These are phyloP conservation scores for Chouioia cunea DNA, from an alignment of 2,888 invertebrate species.

Conservation along the genomic window DNA sequence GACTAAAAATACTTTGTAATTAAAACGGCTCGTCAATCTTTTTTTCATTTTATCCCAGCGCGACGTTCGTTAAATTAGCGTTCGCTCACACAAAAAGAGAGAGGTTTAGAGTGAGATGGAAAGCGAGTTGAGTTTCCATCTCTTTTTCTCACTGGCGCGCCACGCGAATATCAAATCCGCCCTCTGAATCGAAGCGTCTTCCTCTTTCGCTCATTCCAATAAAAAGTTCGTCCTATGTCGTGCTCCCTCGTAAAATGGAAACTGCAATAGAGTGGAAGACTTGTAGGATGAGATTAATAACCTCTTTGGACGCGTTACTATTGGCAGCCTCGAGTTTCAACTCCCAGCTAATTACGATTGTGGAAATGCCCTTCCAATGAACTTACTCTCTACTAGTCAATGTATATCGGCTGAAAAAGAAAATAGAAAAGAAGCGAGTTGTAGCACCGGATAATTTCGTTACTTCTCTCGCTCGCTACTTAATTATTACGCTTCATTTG, in stretches of 20 bases:
- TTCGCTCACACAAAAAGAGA: not conserved
- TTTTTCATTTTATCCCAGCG: conserved; percentile 7
- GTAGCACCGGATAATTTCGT: too few relatives aligned
- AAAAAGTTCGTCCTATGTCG: conserved; percentile 2
- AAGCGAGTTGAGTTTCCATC: not conserved
- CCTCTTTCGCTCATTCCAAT: conserved; percentile 17
- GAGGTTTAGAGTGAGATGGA: not conserved
- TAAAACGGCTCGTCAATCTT: conserved; percentile 39
- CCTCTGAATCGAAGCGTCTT: conserved; percentile 16
- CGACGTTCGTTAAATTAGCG: conserved; percentile 37
- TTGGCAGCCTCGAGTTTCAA: conserved; percentile 9
- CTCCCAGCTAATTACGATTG: conserved; percentile 40
- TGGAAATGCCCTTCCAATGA: conserved; percentile 35
- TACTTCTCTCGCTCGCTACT: too few relatives aligned
- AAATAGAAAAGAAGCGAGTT: conserved; percentile 23
- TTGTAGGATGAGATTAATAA: conserved; percentile 20
- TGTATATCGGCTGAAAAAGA: conserved; percentile 12
- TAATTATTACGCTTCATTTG: too few relatives aligned
- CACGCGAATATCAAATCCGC: conserved; percentile 30
- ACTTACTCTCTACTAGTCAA: not conserved
- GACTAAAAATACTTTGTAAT: conserved; percentile 46
- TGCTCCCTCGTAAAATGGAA: conserved; percentile 23
- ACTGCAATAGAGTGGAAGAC: not conserved
- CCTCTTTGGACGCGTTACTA: conserved; percentile 17
- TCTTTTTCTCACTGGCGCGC: not conserved